Base-by-base conservation (phyloP, 2,797 vertebrate species). In the Macropodus opercularis region DNA sequence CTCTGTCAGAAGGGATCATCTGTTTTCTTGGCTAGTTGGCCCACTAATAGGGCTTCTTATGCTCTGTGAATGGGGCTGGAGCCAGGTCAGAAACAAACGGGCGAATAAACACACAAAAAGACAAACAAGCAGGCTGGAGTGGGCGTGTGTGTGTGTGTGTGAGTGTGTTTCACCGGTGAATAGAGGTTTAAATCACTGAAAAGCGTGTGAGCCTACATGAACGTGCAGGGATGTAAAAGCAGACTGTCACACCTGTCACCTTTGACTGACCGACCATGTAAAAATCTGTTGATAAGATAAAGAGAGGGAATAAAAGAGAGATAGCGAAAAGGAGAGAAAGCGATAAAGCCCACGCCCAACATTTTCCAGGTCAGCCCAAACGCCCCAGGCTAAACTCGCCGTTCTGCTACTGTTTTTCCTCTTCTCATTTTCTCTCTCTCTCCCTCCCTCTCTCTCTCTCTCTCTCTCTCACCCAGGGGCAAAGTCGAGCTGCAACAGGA, bases 401-500 rank as follows among this genome's bases (percentile, higher is more conserved):
- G 50, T 79, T 89, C 87, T 91, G 79, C 77, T 87, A 74, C 79
- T 85, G 84, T 86, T 85, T 84, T 77, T 72, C 60, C 29, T 8
- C 40, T 32, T 52, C 63, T 58, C 52, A 40, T 47, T 66, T 53
- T 34, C 67, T 49, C 54, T 36, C 47, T 56, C 24, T 48, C 41
- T 29, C 38, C 54, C 41, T 29, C 38, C 54, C 51, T 26, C 48
- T 42, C 41, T 29, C 34, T 55, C 69, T 57, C 63, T 31, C 50
- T 26, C 34, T 58, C 71, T 69, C 75, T 71, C 65, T 69, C 31
- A 66, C 89, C 89, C 80, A 63, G 72, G 87, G 87, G 80, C 82
- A 89, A 90, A 90, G 87, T 88, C 78, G 69, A 90, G 83, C 87
- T 87, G 90, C 91, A 89, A 91, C 88, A 89, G 90, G 89, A 92